These are phyloP conservation scores for Lacerta agilis DNA, from an alignment of 2,797 vertebrate genomes.

Conservation along the genomic window DNA sequence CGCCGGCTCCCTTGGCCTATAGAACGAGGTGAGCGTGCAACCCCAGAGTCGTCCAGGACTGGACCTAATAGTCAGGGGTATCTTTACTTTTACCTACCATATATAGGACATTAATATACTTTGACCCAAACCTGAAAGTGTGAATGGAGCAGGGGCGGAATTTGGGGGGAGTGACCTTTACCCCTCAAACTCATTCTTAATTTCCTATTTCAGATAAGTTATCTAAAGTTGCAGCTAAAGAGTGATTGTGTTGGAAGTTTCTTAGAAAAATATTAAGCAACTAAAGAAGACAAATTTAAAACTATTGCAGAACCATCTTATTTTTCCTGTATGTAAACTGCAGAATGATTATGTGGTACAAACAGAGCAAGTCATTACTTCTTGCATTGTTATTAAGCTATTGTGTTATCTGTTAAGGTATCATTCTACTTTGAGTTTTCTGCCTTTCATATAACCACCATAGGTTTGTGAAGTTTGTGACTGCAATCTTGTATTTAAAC, in stretches of 20 bases:
- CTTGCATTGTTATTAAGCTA: background rate
- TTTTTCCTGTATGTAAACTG: background rate
- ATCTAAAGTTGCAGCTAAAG: background rate
- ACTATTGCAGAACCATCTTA: background rate
- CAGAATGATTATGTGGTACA: accelerated
- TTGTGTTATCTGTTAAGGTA: constrained; percentile 2
- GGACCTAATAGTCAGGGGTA: no score
- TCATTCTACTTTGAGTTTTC: background rate
- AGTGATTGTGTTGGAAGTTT: accelerated
- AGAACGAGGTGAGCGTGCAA: no score
- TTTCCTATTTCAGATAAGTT: background rate
- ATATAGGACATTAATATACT: background rate
- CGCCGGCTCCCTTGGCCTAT: no score
- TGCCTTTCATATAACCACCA: background rate
- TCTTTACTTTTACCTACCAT: no score
- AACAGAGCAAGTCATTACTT: accelerated
- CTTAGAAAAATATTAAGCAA: background rate
- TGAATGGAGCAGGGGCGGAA: background rate
- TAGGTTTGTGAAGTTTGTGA: background rate
- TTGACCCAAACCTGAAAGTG: background rate
- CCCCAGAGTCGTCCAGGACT: no score
- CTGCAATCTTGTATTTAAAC: background rate
- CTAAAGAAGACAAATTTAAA: background rate
- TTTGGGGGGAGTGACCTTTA: background rate
- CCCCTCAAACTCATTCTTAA: background rate